These are phyloP conservation scores for Hyposmocoma kahamanoa DNA, from an alignment of 1,140 invertebrate genomes.

Conservation along the genomic window DNA sequence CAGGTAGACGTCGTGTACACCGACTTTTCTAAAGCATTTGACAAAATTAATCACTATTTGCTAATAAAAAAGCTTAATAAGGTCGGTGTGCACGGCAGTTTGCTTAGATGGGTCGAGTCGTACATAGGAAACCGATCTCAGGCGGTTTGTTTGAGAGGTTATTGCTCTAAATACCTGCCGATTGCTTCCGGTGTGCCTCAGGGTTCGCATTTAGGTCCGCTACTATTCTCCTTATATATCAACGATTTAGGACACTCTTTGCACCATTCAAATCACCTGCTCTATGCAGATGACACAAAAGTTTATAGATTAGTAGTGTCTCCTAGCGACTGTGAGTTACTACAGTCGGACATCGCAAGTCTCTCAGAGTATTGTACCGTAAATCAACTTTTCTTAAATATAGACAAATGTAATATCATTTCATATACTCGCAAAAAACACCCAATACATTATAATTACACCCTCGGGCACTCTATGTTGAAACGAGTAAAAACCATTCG, in stretches of 20 bases:
- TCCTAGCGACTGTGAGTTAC: background rate
- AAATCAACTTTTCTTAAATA: background rate
- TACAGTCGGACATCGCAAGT: background rate
- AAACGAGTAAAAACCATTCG: background rate
- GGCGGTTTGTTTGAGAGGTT: background rate
- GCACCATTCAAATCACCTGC: background rate
- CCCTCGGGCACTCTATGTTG: background rate
- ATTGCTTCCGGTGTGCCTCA: background rate
- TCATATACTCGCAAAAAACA: background rate
- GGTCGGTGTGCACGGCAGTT: background rate
- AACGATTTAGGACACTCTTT: background rate
- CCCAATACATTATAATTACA: background rate
- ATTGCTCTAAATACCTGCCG: background rate
- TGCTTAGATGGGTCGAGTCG: background rate
- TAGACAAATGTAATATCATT: background rate
- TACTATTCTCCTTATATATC: background rate
- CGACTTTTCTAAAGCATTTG: slow-evolving; percentile 3
- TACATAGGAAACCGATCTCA: background rate
- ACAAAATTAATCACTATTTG: background rate
- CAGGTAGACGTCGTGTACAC: slow-evolving; percentile 6
- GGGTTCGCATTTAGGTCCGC: background rate
- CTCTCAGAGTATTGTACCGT: background rate
- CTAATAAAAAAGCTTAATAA: background rate
- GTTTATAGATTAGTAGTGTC: background rate
- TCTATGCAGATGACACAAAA: background rate